phyloP scores from a whole-genome alignment of 2,797 vertebrate species.

The Sebastes dallii region DNA sequence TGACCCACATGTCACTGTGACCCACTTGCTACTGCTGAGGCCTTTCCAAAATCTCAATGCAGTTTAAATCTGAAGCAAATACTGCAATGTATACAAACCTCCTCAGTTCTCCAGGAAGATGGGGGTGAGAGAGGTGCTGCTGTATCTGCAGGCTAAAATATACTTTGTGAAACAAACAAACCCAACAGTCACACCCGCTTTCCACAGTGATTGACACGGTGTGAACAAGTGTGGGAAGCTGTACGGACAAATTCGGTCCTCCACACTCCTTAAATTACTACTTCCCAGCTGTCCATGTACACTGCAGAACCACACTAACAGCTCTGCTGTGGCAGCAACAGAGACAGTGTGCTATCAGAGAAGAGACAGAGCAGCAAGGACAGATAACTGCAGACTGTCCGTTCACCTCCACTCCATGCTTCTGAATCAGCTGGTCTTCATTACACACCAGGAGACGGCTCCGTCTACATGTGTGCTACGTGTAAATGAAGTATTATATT shows the following conservation, averaged over 20 bases:
- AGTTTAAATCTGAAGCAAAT: background rate
- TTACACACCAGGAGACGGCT: background rate
- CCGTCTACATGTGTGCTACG: background rate
- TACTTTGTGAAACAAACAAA: background rate
- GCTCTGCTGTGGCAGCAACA: background rate
- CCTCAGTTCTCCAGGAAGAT: background rate
- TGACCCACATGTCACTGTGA: conserved; percentile 48
- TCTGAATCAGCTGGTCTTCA: background rate
- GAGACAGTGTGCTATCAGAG: conserved; percentile 1
- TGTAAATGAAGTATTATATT: background rate
- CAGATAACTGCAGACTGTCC: background rate
- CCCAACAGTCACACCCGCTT: background rate
- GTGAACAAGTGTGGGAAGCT: conserved; percentile 11
- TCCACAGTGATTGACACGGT: conserved; percentile 8
- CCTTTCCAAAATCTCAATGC: conserved; percentile 9
- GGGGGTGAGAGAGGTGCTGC: background rate
- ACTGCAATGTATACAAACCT: background rate
- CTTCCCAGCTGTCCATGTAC: background rate
- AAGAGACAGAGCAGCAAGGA: background rate
- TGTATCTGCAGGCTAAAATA: background rate
- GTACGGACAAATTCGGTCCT: conserved; percentile 16
- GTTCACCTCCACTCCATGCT: background rate
- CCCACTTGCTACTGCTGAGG: conserved; percentile 26
- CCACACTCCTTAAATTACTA: conserved; percentile 7
- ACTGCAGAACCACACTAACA: conserved; percentile 2